Evolutionary conservation across 1,140 invertebrate genomes (phyloP).

Genomic region (Megathymus violae): DNA sequence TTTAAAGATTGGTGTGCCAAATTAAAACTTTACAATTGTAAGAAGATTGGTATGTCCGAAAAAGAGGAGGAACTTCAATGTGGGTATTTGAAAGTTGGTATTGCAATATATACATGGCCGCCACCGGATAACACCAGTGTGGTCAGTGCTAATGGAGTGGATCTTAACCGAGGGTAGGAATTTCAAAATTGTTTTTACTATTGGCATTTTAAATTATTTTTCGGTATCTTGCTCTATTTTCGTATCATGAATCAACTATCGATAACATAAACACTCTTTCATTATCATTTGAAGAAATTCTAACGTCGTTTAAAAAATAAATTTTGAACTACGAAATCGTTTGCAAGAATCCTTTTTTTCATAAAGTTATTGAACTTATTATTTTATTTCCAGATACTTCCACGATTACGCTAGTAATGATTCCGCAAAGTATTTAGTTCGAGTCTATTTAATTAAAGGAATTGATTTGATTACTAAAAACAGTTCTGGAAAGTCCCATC

Average conservation of each 20-base stretch:
- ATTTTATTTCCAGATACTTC: slow-evolving; percentile 84
- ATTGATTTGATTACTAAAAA: slow-evolving; percentile 90
- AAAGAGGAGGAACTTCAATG: slow-evolving; percentile 86
- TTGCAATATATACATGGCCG: slow-evolving; percentile 71
- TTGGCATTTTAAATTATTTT: no score
- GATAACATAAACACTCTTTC: no score
- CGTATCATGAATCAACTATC: no score
- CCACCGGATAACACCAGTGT: slow-evolving; percentile 64
- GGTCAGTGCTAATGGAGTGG: slow-evolving; percentile 63
- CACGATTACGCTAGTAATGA: slow-evolving; percentile 87
- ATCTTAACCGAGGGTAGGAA: slow-evolving; percentile 77
- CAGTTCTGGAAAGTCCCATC: slow-evolving; percentile 90
- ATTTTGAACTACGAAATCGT: no score
- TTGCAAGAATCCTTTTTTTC: no score
- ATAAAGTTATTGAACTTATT: slow-evolving; percentile 28
- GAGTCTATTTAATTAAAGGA: slow-evolving; percentile 91
- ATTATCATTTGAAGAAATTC: no score
- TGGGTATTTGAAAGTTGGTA: slow-evolving; percentile 81
- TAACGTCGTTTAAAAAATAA: no score
- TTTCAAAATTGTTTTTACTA: no score
- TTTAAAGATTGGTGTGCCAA: slow-evolving; percentile 91
- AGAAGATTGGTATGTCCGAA: slow-evolving; percentile 86
- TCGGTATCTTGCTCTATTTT: no score
- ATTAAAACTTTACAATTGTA: slow-evolving; percentile 90
- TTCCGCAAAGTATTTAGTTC: slow-evolving; percentile 88